These are phyloP conservation scores for Rhombomys opimus DNA, from an alignment of 2,113 vertebrate species.

Conservation along the genomic window DNA sequence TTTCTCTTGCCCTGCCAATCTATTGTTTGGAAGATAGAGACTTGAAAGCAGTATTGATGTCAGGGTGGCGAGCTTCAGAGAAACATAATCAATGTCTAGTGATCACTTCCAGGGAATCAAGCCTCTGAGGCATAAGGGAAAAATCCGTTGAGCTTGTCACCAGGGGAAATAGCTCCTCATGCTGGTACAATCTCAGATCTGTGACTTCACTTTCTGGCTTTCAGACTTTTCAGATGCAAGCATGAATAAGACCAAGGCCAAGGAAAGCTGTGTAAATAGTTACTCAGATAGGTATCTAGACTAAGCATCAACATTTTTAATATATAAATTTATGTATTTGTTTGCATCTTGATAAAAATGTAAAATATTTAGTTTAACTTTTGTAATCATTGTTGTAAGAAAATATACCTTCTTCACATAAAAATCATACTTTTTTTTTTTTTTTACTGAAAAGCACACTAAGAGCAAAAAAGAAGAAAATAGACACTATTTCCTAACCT, in stretches of 20 bases:
- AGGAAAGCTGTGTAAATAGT: not conserved
- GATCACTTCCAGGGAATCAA: not conserved
- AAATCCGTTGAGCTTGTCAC: not conserved
- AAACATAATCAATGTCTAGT: not conserved
- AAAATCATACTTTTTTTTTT: slow-evolving; percentile 31
- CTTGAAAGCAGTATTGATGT: not conserved
- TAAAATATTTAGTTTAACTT: slow-evolving; percentile 22
- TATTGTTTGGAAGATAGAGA: not conserved
- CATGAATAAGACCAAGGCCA: not conserved
- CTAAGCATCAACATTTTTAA: not conserved
- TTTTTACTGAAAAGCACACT: not conserved
- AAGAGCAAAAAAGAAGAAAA: slow-evolving; percentile 39
- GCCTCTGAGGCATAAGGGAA: not conserved
- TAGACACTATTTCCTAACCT: not conserved
- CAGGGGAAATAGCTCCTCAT: not conserved
- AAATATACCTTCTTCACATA: not conserved
- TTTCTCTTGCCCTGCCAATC: not conserved
- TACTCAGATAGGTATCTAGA: not conserved
- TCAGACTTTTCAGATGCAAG: not conserved
- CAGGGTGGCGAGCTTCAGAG: not conserved
- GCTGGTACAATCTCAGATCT: not conserved
- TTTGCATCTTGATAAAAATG: not conserved
- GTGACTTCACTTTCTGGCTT: not conserved
- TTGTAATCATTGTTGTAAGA: not conserved
- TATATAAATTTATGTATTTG: slow-evolving; percentile 1